phyloP scores from a whole-genome alignment of 2,888 invertebrate species.

The Meandrusa payeni region DNA sequence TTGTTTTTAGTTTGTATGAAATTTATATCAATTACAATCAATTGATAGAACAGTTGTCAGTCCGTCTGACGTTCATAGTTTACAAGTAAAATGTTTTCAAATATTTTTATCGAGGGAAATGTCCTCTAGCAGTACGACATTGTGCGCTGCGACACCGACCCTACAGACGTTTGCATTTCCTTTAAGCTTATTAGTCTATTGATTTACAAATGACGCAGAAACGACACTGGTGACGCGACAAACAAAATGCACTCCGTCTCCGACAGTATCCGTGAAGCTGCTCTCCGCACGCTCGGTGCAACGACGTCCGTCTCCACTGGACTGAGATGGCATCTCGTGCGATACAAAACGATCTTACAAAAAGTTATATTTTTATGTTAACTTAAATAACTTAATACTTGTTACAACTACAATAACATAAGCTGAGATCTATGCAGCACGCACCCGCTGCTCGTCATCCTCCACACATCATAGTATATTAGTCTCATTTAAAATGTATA shows the following conservation, averaged over 20 bases:
- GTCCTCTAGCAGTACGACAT: constrained; percentile 76
- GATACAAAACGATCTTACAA: constrained; percentile 74
- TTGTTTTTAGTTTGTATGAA: constrained; percentile 74
- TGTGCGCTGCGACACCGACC: constrained; percentile 80
- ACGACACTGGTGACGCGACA: constrained; percentile 76
- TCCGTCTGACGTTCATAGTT: constrained; percentile 72
- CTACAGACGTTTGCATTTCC: constrained; percentile 79
- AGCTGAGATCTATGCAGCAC: constrained; percentile 77
- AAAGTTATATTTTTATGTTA: constrained; percentile 76
- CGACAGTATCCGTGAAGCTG: constrained; percentile 50
- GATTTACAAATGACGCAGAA: constrained; percentile 72
- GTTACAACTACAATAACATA: constrained; percentile 77
- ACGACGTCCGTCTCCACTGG: constrained; percentile 53
- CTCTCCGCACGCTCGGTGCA: constrained; percentile 54
- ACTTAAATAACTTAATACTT: constrained; percentile 81
- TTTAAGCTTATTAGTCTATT: constrained; percentile 73
- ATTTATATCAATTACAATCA: constrained; percentile 78
- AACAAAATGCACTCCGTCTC: constrained; percentile 66
- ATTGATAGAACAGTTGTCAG: constrained; percentile 77
- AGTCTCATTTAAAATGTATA: constrained; percentile 73
- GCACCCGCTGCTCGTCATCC: constrained; percentile 7
- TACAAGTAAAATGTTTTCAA: constrained; percentile 68
- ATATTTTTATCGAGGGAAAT: constrained; percentile 64
- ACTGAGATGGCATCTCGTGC: constrained; percentile 51
- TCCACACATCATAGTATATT: constrained; percentile 63